Conservation (phyloP, 2,888 invertebrate genomes). For the Odontocolon sp. region DNA sequence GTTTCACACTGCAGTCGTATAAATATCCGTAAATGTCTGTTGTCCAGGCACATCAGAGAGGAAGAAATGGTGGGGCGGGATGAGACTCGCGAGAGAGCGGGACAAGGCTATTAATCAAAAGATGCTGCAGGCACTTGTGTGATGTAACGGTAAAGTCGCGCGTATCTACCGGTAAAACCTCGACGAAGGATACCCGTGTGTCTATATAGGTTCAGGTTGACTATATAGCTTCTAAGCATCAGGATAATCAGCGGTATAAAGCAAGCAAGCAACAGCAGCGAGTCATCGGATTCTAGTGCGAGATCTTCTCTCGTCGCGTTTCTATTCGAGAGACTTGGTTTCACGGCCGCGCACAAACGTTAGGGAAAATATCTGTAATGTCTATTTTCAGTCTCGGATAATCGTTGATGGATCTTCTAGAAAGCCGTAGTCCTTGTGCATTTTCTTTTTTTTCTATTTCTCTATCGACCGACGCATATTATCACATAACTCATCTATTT, state of each 20-base stretch:
- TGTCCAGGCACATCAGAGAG: conserved; percentile 58
- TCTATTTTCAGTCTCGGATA: conserved; percentile 16
- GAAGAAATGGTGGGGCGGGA: conserved; percentile 7
- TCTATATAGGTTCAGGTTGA: neutral
- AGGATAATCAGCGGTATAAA: conserved; percentile 18
- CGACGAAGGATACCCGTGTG: conserved; percentile 61
- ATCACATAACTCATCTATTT: conserved; percentile 14
- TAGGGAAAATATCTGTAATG: conserved; percentile 1
- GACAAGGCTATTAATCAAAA: conserved; percentile 77
- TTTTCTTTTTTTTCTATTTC: neutral
- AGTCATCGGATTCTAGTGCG: conserved; percentile 18
- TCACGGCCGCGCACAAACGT: conserved; percentile 71
- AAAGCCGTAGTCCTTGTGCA: conserved; percentile 36
- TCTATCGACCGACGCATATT: conserved; percentile 1
- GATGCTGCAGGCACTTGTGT: conserved; percentile 69
- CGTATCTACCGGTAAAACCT: conserved; percentile 64
- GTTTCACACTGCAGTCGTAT: conserved; percentile 69
- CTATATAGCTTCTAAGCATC: conserved; percentile 54
- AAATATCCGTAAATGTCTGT: conserved; percentile 76
- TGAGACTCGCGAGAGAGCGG: conserved; percentile 47
- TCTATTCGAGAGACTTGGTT: conserved; percentile 71
- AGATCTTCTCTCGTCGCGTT: neutral
- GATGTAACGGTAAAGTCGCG: conserved; percentile 76
- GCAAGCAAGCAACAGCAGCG: neutral
- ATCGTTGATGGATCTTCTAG: neutral